Evolutionary conservation across 2,888 invertebrate species (phyloP), one percentile per base, ranked within the genome.

Genomic region (Antitype chi): DNA sequence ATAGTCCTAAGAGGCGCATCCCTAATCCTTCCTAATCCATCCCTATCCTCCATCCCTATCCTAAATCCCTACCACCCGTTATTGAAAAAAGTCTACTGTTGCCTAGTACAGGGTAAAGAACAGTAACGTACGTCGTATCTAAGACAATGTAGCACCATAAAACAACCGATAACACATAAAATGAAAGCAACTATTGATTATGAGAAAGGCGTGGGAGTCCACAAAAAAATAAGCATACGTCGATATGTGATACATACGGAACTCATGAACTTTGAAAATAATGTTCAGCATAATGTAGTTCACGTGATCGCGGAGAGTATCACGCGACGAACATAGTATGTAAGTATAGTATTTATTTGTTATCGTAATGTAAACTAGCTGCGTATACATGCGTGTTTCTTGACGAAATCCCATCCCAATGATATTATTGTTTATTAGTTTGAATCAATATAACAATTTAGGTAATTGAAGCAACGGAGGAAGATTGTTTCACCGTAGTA

Each of bases 251-350:
- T 67, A 49, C 23, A 23, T 83, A 69, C 79, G 72, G 76, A 76
- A 78, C 79, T 74, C 79, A 78, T 82, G 85, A 86, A 87, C 82
- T 82, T 82, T 84, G 84, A 80, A 80, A 87, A 82, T 87, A 71
- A 80, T 75, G 85, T 71, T 57, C 70, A 62, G 57, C 75, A 70
- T 76, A 74, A 74, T 62, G 63, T 43, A 57, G 68, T 66, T 86
- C 85, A 82, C 80, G 87, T 88, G 84, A 86, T 78, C 60, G 17
- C 55, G 55, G 20, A 20, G 67, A 17, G 43, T 68, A 76, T 64
- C 85, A 86, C 80, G 87, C 82, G 64, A 86, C 60, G 47, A 38
- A 66, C 59, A 60, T 76, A 76, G 52, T 64, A n/a, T n/a, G n/a
- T n/a, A n/a, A n/a, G n/a, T n/a, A 23, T 80, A 78, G 76, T 63